phyloP scores from a whole-genome alignment of 2,797 vertebrate species.

The Buceros bicornis region DNA sequence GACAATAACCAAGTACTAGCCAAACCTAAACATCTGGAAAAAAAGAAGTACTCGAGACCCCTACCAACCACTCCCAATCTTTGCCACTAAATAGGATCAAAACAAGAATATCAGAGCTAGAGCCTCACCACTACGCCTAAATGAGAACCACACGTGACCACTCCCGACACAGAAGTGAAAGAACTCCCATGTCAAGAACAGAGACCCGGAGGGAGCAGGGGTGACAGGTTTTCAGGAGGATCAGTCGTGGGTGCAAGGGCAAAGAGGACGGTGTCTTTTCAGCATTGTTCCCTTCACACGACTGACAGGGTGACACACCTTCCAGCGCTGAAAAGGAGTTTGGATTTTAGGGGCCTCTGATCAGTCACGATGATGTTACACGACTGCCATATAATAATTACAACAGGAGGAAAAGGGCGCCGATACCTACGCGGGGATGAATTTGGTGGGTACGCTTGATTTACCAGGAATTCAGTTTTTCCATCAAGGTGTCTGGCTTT shows the following conservation, averaged over 20 bases:
- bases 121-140: not conserved
- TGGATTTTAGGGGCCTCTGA: not conserved
- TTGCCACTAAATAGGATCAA: conserved; percentile 16
- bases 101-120: not conserved
- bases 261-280: not conserved
- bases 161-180: not conserved
- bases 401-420: not conserved
- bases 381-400: not conserved
- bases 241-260: conserved; percentile 9
- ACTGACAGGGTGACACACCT: not conserved
- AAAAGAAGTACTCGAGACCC: conserved; percentile 3
- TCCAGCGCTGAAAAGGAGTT: not conserved
- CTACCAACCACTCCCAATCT: not conserved
- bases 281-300: not conserved
- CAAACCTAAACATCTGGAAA: not conserved
- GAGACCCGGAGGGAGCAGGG: not conserved
- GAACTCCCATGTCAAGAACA: not conserved
- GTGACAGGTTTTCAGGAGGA: conserved; percentile 10
- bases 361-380: not conserved
- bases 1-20: not conserved
- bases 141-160: rapidly evolving
- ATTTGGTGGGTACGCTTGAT: not conserved
- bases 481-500: not conserved
- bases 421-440: not conserved
- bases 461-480: not conserved